A percentile compares a stretch with the other conserved stretches of the same genome.
phyloP scores from a whole-genome alignment of 2,888 invertebrate species.

The Biston stratarius region DNA sequence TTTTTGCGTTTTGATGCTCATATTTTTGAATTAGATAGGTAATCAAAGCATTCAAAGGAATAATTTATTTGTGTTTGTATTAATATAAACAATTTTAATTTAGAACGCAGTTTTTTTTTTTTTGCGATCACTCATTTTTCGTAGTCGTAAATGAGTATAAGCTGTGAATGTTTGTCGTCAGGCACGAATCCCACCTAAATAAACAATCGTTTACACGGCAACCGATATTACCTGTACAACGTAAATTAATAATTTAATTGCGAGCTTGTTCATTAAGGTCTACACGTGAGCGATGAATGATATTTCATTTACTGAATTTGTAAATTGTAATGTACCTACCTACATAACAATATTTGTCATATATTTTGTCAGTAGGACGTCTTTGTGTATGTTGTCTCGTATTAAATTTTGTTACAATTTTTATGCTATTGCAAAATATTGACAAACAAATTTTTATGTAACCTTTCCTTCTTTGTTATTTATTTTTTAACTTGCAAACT shows the following conservation, averaged over 20 bases:
- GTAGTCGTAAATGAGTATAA: conserved; percentile 25
- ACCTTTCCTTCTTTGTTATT: no score
- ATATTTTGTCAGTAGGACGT: background rate
- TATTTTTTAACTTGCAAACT: no score
- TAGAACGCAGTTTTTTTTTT: background rate
- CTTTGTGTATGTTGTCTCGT: no score
- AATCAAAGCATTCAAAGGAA: no score
- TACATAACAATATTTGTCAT: background rate
- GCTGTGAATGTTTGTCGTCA: conserved; percentile 30
- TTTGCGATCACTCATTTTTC: background rate
- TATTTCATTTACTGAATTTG: conserved; percentile 26
- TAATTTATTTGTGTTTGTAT: no score
- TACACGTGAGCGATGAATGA: conserved; percentile 42
- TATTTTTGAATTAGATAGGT: no score
- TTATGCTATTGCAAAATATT: no score
- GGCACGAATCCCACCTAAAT: conserved; percentile 27
- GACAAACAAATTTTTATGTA: no score
- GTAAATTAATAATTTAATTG: conserved; percentile 42
- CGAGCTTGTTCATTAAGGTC: conserved; percentile 37
- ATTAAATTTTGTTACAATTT: no score
- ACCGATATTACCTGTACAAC: conserved; percentile 21
- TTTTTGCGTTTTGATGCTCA: no score
- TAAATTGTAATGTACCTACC: conserved; percentile 6
- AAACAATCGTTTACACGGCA: conserved; percentile 31
- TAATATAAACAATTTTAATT: no score